phyloP scores from a whole-genome alignment of 2,797 vertebrate genomes.

The Hippopotamyrus pictus region DNA sequence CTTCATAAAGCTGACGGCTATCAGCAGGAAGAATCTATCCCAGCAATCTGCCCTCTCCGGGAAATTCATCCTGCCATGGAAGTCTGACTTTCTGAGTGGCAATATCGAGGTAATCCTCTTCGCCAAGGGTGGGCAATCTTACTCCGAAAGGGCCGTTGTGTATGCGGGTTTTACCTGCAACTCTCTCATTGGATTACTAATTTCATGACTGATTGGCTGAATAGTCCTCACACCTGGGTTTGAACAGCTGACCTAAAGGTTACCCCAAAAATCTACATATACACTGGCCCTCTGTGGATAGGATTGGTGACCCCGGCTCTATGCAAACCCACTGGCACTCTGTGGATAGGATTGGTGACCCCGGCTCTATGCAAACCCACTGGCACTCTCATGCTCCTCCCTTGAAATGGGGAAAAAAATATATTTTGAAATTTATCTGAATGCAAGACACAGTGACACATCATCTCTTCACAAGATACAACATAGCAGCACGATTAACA shows the following conservation, averaged over 20 bases:
- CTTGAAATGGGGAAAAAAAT: too few species aligned
- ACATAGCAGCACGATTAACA: neutral
- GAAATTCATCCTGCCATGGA: constrained; percentile 70
- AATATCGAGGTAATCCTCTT: constrained; percentile 58
- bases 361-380: neutral
- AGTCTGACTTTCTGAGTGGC: constrained; percentile 64
- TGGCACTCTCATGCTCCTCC: neutral
- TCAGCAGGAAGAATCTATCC: constrained; percentile 55
- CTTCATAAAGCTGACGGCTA: constrained; percentile 62
- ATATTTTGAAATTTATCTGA: neutral
- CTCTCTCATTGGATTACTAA: neutral
- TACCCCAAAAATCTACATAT: neutral
- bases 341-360: neutral
- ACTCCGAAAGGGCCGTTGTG: neutral
- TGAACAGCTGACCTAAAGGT: neutral
- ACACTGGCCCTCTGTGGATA: neutral
- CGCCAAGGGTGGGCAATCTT: neutral
- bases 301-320: neutral
- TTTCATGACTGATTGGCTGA: neutral
- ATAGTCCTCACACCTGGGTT: neutral
- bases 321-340: neutral
- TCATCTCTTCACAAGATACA: neutral
- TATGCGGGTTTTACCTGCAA: neutral
- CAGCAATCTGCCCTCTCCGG: constrained; percentile 64
- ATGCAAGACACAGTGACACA: neutral